Conservation (phyloP, 2,113 vertebrate species). For the Microcebus tavaratra region DNA sequence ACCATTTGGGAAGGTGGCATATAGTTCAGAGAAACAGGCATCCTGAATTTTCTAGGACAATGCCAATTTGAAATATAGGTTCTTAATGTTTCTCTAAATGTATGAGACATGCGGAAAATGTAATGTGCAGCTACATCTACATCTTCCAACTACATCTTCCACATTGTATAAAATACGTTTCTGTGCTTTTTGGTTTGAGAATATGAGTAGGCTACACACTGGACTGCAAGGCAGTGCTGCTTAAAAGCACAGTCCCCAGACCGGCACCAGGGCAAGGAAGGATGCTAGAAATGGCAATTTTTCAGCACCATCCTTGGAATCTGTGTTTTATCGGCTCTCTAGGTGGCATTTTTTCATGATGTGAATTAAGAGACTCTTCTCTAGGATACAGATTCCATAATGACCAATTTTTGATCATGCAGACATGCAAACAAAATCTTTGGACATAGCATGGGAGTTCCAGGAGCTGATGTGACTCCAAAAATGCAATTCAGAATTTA, state of each 20-base stretch:
- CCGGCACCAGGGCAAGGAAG: neutral
- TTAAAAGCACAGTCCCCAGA: neutral
- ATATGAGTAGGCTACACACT: neutral
- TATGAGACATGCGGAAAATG: neutral
- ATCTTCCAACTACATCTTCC: neutral
- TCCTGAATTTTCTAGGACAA: slow-evolving; percentile 33
- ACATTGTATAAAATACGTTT: neutral
- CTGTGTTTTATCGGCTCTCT: neutral
- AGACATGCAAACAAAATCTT: neutral
- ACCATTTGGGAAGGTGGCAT: slow-evolving; percentile 38
- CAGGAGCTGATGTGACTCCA: neutral
- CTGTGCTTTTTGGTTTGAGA: neutral
- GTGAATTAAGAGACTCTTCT: neutral
- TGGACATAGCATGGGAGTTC: neutral
- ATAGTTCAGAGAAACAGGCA: neutral
- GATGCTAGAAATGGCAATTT: neutral
- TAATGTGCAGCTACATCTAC: neutral
- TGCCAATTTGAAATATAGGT: neutral
- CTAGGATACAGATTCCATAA: neutral
- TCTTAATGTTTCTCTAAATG: neutral
- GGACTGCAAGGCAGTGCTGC: neutral
- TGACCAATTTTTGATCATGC: neutral
- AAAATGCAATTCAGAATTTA: neutral
- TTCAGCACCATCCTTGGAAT: neutral
- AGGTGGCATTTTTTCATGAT: neutral